phyloP scores from a whole-genome alignment of 2,113 vertebrate genomes.

The Trichechus manatus region DNA sequence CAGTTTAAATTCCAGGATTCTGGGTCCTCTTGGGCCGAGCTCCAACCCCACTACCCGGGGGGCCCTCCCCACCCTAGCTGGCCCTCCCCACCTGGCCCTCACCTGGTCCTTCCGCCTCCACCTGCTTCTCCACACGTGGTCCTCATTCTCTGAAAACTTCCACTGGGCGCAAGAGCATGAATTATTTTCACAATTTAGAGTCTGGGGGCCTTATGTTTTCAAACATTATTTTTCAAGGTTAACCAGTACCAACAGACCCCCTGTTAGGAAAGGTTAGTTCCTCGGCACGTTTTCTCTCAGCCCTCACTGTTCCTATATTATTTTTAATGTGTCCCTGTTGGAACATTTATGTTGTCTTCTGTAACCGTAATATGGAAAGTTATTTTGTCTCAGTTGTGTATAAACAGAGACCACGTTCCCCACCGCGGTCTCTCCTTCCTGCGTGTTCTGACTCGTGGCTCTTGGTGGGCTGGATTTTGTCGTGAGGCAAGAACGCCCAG shows the following conservation, averaged over 20 bases:
- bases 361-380: neutral
- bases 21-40: neutral
- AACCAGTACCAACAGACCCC: neutral
- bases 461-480: neutral
- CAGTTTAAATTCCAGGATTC: neutral
- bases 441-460: too few relatives aligned
- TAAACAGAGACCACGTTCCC: neutral
- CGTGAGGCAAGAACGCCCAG: neutral
- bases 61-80: neutral
- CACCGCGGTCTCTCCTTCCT: neutral
- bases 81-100: neutral
- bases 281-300: neutral
- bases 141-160: neutral
- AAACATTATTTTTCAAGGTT: neutral
- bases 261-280: neutral
- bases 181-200: neutral
- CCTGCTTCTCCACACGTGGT: rapidly evolving
- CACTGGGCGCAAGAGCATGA: neutral
- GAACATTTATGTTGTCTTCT: neutral
- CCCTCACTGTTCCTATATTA: neutral
- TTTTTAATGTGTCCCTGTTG: neutral
- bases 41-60: neutral
- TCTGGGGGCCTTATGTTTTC: neutral
- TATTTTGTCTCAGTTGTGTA: constrained; percentile 1
- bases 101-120: neutral